Percentiles rank a stretch among this genome's conserved stretches.
Evolutionary conservation across 2,888 invertebrate species (phyloP).

Genomic region (Sinotaia quadrata): DNA sequence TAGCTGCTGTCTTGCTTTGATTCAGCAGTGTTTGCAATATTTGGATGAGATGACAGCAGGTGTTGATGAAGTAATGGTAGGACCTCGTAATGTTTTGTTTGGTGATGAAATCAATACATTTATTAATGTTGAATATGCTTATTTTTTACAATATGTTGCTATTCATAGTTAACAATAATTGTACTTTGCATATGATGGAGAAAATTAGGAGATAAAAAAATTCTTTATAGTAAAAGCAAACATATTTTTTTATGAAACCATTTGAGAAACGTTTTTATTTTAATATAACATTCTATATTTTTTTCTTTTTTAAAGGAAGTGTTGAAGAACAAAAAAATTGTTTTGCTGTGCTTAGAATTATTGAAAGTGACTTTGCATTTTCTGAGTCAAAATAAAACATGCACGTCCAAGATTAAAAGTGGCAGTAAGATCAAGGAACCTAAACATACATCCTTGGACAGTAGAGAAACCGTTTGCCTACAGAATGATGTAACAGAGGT

Average conservation of each 20-base stretch:
- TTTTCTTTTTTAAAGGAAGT: conserved; percentile 1
- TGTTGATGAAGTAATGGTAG: neutral
- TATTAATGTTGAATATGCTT: too few species aligned
- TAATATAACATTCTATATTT: too few species aligned
- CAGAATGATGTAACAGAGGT: neutral
- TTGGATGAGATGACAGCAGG: conserved; percentile 10
- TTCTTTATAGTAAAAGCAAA: too few species aligned
- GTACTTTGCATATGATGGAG: too few species aligned
- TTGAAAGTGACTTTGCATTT: neutral
- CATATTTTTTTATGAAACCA: too few species aligned
- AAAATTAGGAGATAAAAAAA: too few species aligned
- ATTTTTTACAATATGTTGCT: too few species aligned
- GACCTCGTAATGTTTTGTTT: too few species aligned
- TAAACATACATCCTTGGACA: neutral
- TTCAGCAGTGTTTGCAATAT: conserved; percentile 20
- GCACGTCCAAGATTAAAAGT: neutral
- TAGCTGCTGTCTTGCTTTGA: neutral
- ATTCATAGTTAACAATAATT: too few species aligned
- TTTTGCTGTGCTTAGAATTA: neutral
- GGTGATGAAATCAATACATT: too few species aligned
- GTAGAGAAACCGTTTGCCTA: neutral
- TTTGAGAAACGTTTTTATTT: too few species aligned
- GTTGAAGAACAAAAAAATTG: conserved; percentile 8
- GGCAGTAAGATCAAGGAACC: neutral
- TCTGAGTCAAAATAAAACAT: neutral